Evolutionary conservation across 64 coral and sea anemone genomes (phyloP), one percentile per base, ranked within the genome.

Genomic region (Actinia equina): DNA sequence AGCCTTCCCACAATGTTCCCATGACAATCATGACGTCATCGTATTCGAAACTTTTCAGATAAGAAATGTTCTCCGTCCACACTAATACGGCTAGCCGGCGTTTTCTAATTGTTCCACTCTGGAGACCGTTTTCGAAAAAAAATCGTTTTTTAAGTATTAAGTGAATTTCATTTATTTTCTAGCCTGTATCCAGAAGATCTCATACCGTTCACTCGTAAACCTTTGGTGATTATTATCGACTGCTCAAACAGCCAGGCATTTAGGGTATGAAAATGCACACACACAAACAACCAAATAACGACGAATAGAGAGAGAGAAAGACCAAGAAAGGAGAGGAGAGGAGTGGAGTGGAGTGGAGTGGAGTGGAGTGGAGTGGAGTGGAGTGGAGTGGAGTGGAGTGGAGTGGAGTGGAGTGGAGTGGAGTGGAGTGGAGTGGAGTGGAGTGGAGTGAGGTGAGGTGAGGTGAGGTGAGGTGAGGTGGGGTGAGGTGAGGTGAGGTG

Each of bases 141-240:
- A n/a, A n/a, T n/a, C n/a, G n/a, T n/a, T n/a, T 37, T 37, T 37
- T 37, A 37, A 37, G 1, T 37, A 37, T 37, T 37, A 0, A 37
- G 30, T 37, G 30, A 37, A 37, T 74, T 74, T 74, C 4, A 1
- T 74, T 41, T 37, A 2, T 30, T 41, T 74, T 74, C 26, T 74
- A 74, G 97, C 84, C 65, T 99, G 61, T 99, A 99, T 71, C 97
- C 97, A 37, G 97, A 95, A 17, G 97, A 99, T 44, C 62, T 99
- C 11, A 86, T 99, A 37, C 97, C 97, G 27, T 99, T 99, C 42
- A 99, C 93, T 74, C 88, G 97, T 9, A 99, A 99, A 51, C 93
- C 97, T 15, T 77, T 99, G 53, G 71, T 99, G 77, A 18, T 99
- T n/a, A 88, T 99, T 30, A 53, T 99, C 7, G 97, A 99, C 59